Evolutionary conservation across 2,888 invertebrate genomes (phyloP), one percentile per base, ranked within the genome.

Genomic region (Morpho helenor): DNA sequence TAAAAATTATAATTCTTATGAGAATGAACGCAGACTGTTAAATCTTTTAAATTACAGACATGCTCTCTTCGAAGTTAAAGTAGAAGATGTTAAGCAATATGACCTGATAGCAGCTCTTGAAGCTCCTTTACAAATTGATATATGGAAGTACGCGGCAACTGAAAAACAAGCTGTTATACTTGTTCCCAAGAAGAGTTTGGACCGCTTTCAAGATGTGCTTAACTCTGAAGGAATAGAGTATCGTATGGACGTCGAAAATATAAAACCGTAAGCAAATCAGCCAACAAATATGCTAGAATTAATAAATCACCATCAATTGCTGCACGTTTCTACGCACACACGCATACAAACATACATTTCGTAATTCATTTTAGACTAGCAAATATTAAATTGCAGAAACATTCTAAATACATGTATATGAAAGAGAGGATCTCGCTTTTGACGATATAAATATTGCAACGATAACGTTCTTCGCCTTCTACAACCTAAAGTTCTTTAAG

Each of bases 21-120:
- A 31, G 1, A 31, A n/a, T n/a, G n/a, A n/a, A n/a, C n/a, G n/a
- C n/a, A n/a, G n/a, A n/a, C n/a, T n/a, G n/a, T n/a, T n/a, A n/a
- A n/a, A n/a, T n/a, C n/a, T n/a, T n/a, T n/a, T n/a, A n/a, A n/a
- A 31, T 61, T 49, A n/a, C 23, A 52, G 53, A 9, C 53, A 54
- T 31, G 47, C 53, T 7, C 47, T 54, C 9, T 48, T 54, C 23
- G 53, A 54, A 47, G 47, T 54, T 9, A 46, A 42, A n/a, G 41
- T 54, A 9, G 9, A 41, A 23, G 31, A 42, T 48, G 46, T n/a
- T 7, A 39, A 23, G 4, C 47, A 54, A 42, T 23, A 41, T 41
- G 23, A 54, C 8, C 23, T 39, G 7, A 8, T 54, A 2, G 47
- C 8, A n/a, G 6, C 41, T 7, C 6, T 54, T 3, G 47, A 48